Evolutionary conservation across 2,888 invertebrate genomes (phyloP), one percentile per base, ranked within the genome.

Genomic region (Aphodius sticticus): DNA sequence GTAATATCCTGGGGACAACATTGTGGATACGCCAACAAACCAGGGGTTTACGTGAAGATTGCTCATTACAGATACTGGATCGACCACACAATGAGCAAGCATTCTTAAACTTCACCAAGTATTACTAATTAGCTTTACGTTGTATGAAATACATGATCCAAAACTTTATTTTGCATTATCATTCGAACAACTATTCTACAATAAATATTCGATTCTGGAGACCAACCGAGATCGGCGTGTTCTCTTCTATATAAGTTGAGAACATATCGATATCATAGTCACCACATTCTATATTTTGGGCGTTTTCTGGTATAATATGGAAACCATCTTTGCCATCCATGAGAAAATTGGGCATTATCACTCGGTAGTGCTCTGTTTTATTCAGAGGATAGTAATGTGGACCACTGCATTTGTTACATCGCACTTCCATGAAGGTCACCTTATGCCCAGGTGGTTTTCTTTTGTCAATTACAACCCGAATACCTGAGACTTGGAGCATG

Each of bases 1-100:
- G 90, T 95, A 9, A 95, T 94, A 35, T 95, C 95, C 53, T 95
- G 95, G 95, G 95, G 95, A 14, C 93, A 94, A 82, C 93, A 94
- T 79, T 95, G 95, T 84, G 95, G 95, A 6, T 91, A 92, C 83
- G 92, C 92, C 7, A 94, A 95, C 86, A 93, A 94, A 85, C 95
- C 95, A 0, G 95, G 95, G 2, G 94, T 95, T 70, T 95, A 95
- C 86, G 93, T 94, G 0, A 92, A 92, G 78, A 90, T 95, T 12
- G 89, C 92, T 12, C 88, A 92, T 84, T 95, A 94, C 85, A 90
- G 92, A 76, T 89, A 91, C 81, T 95, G 95, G 95, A 93, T 95
- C 80, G 91, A 92, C 69, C 79, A 80, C 26, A 81, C 82, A 14
- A 82, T 83, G 80, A 79, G 78, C 70, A 82, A 83, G 16, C 78